These are phyloP conservation scores for Marisa cornuarietis DNA, from an alignment of 1,140 invertebrate species.

Conservation along the genomic window DNA sequence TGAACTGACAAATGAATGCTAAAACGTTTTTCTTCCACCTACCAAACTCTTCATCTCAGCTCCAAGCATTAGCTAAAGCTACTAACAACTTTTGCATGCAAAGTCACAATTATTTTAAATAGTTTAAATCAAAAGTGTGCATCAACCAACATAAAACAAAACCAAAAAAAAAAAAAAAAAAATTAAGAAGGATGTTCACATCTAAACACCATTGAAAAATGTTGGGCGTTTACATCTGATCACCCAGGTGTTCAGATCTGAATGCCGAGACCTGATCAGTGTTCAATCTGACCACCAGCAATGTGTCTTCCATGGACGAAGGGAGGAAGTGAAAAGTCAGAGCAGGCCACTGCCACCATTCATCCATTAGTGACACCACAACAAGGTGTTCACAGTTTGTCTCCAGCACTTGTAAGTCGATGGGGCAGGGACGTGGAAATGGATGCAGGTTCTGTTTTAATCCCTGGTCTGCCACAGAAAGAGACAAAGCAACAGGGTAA, in stretches of 20 bases:
- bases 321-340: background rate
- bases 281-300: background rate
- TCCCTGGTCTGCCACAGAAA: background rate
- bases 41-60: too few species aligned
- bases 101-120: too few species aligned
- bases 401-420: constrained; percentile 20
- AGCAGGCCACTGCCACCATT: background rate
- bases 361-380: background rate
- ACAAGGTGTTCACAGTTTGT: constrained; percentile 13
- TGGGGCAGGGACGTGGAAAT: background rate
- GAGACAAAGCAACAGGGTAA: too few species aligned
- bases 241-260: constrained; percentile 9
- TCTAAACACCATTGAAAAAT: background rate
- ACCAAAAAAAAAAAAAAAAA: background rate
- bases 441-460: background rate
- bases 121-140: background rate
- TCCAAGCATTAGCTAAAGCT: too few species aligned
- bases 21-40: too few species aligned
- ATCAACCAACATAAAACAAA: background rate
- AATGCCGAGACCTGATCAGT: background rate
- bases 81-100: too few species aligned
- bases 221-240: background rate
- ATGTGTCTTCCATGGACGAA: background rate
- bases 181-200: background rate
- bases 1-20: too few species aligned